These are phyloP conservation scores for Epinotia bilunana DNA, from an alignment of 2,888 invertebrate genomes.

Conservation along the genomic window DNA sequence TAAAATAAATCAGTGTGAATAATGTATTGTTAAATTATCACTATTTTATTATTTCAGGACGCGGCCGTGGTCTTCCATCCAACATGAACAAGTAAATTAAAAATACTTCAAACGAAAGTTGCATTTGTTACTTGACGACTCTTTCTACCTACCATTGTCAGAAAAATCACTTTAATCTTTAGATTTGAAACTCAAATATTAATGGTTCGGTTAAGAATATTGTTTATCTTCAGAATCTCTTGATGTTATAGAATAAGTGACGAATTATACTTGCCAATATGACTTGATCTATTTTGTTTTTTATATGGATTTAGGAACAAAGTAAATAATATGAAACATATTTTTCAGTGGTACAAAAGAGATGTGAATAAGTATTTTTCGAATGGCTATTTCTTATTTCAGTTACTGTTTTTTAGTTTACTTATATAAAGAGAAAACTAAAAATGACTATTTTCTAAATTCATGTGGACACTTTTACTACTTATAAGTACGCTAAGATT, in stretches of 20 bases:
- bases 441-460: too few relatives aligned
- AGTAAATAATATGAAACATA: neutral
- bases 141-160: neutral
- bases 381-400: neutral
- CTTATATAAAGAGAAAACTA: too few relatives aligned
- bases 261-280: neutral
- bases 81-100: slow-evolving; percentile 51
- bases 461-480: too few relatives aligned
- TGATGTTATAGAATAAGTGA: slow-evolving; percentile 3
- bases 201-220: neutral
- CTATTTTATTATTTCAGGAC: slow-evolving; percentile 56
- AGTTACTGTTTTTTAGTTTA: too few relatives aligned
- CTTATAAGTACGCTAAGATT: too few relatives aligned
- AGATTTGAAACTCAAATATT: neutral
- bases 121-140: neutral
- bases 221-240: neutral
- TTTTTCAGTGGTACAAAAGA: neutral
- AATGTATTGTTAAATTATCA: neutral
- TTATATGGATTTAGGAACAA: neutral
- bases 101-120: neutral
- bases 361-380: neutral
- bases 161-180: neutral
- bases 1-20: neutral
- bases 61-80: slow-evolving; percentile 49
- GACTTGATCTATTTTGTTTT: too few relatives aligned